phyloP scores from a whole-genome alignment of 2,888 invertebrate genomes.

The Stomorhina lunata region DNA sequence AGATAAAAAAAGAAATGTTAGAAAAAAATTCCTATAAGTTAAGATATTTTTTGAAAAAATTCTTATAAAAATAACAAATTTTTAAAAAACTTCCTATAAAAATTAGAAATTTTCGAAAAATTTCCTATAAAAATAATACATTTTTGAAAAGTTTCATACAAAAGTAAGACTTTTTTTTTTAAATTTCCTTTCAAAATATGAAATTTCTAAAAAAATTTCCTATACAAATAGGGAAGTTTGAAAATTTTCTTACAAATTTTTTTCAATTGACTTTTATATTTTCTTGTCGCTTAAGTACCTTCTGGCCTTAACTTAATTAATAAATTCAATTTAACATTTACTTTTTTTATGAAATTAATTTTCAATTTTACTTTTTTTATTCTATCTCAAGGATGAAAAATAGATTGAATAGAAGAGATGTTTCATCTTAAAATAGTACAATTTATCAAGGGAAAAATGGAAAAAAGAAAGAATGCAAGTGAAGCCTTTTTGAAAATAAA shows the following conservation, averaged over 20 bases:
- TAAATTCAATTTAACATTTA: constrained; percentile 11
- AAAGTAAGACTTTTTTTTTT: too few relatives aligned
- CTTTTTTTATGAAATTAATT: not conserved
- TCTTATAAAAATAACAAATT: too few relatives aligned
- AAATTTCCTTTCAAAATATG: too few relatives aligned
- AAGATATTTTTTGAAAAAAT: too few relatives aligned
- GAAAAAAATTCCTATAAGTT: too few relatives aligned
- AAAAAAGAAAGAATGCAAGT: not conserved
- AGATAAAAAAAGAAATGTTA: too few relatives aligned
- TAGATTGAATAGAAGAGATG: not conserved
- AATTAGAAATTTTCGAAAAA: too few relatives aligned
- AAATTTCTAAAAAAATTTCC: too few relatives aligned
- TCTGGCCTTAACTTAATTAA: not conserved
- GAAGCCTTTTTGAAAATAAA: not conserved
- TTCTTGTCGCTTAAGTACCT: not conserved
- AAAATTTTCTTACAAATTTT: not conserved
- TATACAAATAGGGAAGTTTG: too few relatives aligned
- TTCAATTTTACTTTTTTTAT: not conserved
- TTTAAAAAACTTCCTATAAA: too few relatives aligned
- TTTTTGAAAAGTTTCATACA: too few relatives aligned
- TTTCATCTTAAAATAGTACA: not conserved
- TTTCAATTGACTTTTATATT: not conserved
- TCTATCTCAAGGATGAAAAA: not conserved
- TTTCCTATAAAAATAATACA: too few relatives aligned
- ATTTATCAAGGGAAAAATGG: constrained; percentile 1